Conservation (phyloP, 2,888 invertebrate genomes). For the Ochropleura plecta region DNA sequence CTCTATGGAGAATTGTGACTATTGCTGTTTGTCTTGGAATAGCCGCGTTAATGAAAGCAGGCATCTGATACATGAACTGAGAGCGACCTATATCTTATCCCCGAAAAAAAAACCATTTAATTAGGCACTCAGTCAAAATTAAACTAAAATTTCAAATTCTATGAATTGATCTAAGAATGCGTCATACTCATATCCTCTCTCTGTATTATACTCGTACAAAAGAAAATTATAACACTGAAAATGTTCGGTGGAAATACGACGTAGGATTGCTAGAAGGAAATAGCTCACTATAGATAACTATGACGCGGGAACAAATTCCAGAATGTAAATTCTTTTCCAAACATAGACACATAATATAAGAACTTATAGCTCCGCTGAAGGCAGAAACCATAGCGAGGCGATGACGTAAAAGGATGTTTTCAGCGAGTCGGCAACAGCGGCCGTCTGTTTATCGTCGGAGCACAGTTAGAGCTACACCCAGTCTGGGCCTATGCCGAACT, state of each 20-base stretch:
- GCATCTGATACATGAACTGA: constrained; percentile 77
- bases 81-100: constrained; percentile 74
- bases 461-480: constrained; percentile 86
- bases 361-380: constrained; percentile 72
- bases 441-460: constrained; percentile 89
- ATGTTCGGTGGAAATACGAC: neutral
- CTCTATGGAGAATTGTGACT: constrained; percentile 81
- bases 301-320: constrained; percentile 24
- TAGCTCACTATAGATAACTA: constrained; percentile 33
- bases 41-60: constrained; percentile 80
- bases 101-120: constrained; percentile 51
- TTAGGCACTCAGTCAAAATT: constrained; percentile 45
- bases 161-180: constrained; percentile 18
- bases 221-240: constrained; percentile 14
- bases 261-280: constrained; percentile 23
- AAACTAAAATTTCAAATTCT: constrained; percentile 27
- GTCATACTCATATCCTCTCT: constrained; percentile 7
- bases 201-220: constrained; percentile 9
- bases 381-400: constrained; percentile 83
- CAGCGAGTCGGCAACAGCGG: constrained; percentile 86
- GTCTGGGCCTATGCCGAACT: constrained; percentile 83
- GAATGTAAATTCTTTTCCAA: constrained; percentile 65
- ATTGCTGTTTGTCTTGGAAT: constrained; percentile 84
- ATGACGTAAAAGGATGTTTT: constrained; percentile 91
- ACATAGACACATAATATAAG: constrained; percentile 70